Conservation (phyloP, 1,140 invertebrate species). For the Drosophila suzukii region DNA sequence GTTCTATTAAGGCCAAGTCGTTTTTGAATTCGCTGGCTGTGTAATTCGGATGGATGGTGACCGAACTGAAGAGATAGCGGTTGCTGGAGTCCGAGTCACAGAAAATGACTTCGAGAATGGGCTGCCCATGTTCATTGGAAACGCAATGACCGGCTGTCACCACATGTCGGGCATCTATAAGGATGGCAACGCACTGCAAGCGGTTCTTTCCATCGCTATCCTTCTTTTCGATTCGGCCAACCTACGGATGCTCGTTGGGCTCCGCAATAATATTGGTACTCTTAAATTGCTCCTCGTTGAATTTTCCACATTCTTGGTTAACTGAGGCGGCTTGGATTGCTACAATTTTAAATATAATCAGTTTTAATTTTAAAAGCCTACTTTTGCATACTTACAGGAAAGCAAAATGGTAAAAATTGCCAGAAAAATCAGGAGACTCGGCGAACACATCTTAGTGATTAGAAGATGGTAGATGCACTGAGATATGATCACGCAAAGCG, state of each 20-base stretch:
- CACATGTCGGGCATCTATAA: conserved; percentile 24
- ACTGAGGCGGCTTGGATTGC: not conserved
- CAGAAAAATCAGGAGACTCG: not conserved
- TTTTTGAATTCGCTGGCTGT: not conserved
- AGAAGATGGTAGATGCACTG: conserved; percentile 1
- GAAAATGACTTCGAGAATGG: conserved; percentile 3
- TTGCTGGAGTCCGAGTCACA: conserved; percentile 24
- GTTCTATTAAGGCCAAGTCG: conserved; percentile 23
- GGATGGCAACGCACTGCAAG: conserved; percentile 3
- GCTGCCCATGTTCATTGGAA: rapidly evolving
- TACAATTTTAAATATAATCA: not conserved
- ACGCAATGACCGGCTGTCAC: conserved; percentile 23
- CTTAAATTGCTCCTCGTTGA: conserved; percentile 19
- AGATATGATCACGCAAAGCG: not conserved
- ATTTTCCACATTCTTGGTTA: conserved; percentile 17
- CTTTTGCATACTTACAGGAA: not conserved
- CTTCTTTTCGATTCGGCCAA: conserved; percentile 2
- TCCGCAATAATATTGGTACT: conserved; percentile 1
- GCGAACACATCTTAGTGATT: conserved; percentile 1
- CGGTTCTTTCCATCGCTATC: not conserved
- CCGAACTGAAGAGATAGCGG: not conserved
- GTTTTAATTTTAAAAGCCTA: too few species aligned
- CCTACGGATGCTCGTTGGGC: conserved; percentile 30
- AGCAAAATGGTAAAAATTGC: not conserved
- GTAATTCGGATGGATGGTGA: conserved; percentile 13